Evolutionary conservation across 2,888 invertebrate species (phyloP).

Genomic region (Agapostemon virescens): DNA sequence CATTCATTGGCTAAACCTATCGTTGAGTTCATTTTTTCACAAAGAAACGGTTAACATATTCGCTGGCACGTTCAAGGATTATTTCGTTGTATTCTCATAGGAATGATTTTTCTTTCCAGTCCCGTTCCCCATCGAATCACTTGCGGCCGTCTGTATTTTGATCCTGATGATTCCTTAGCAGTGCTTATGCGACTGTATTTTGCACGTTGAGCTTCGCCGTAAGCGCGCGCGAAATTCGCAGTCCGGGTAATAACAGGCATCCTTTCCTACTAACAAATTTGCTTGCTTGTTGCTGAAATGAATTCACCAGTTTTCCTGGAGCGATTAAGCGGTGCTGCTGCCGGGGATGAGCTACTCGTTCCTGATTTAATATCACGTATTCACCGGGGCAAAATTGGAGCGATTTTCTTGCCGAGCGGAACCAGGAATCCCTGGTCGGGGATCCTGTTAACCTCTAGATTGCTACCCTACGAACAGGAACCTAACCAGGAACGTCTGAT

Average conservation of each 20-base stretch:
- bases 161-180: neutral
- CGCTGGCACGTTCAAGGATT: neutral
- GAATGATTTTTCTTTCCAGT: neutral
- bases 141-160: neutral
- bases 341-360: constrained; percentile 35
- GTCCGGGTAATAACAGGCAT: constrained; percentile 47
- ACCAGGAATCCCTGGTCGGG: constrained; percentile 37
- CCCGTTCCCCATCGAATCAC: neutral
- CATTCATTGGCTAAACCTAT: neutral
- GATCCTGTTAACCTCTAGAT: constrained; percentile 60
- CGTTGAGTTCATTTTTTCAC: neutral
- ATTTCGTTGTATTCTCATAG: neutral
- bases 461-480: constrained; percentile 45
- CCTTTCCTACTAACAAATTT: constrained; percentile 39
- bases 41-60: neutral
- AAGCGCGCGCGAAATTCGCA: neutral
- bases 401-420: constrained; percentile 49
- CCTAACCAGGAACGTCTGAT: constrained; percentile 50
- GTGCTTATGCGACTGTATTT: neutral
- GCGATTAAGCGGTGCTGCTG: constrained; percentile 48
- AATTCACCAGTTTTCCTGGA: constrained; percentile 46
- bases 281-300: constrained; percentile 43
- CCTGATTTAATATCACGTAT: constrained; percentile 62
- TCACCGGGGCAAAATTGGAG: constrained; percentile 56
- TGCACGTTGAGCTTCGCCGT: neutral